Evolutionary conservation across 2,113 vertebrate genomes (phyloP).

Genomic region (Carassius gibelio): DNA sequence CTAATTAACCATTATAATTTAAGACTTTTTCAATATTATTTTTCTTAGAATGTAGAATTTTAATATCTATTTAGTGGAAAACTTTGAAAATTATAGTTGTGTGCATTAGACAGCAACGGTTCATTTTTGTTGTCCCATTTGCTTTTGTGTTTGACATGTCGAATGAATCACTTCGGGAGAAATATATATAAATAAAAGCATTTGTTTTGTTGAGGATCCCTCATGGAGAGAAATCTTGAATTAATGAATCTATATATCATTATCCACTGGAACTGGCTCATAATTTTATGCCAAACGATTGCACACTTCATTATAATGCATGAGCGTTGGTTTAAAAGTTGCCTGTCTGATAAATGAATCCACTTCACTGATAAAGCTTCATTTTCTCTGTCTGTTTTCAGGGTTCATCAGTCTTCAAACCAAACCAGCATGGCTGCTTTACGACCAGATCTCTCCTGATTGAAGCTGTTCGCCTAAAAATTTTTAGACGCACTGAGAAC

Average conservation of each 20-base stretch:
- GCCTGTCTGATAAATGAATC: neutral
- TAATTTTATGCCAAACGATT: conserved; percentile 23
- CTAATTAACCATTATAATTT: neutral
- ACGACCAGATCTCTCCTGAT: neutral
- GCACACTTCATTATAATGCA: conserved; percentile 32
- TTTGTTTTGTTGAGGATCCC: neutral
- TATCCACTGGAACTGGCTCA: neutral
- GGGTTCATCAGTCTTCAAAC: conserved; percentile 6
- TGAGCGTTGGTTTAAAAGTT: neutral
- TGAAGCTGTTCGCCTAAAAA: conserved; percentile 27
- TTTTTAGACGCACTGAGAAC: conserved; percentile 26
- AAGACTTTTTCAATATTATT: neutral
- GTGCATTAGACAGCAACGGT: neutral
- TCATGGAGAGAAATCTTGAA: conserved; percentile 14
- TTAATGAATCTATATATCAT: conserved; percentile 18
- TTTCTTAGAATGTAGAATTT: too few species aligned
- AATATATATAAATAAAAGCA: conserved; percentile 7
- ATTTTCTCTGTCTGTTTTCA: conserved; percentile 25
- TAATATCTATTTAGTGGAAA: too few species aligned
- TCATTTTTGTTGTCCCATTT: conserved; percentile 7
- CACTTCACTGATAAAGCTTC: conserved; percentile 4
- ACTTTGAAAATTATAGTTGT: neutral
- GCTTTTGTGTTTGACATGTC: neutral
- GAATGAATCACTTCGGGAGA: conserved; percentile 6
- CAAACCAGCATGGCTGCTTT: neutral